Conservation (phyloP, 2,888 invertebrate genomes). For the Leucozona laternaria region DNA sequence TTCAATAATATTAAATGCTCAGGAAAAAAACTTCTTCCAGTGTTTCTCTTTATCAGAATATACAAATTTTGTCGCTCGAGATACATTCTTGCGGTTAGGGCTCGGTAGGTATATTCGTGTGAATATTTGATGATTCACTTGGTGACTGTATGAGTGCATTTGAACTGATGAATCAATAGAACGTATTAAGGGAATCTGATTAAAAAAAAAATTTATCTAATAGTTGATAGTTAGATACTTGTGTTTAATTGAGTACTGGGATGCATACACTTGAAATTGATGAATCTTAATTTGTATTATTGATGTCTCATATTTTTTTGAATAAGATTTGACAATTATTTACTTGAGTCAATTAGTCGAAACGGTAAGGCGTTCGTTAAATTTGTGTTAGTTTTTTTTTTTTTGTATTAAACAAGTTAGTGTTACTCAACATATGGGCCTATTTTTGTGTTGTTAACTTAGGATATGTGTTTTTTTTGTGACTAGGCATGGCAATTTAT, state of each 20-base stretch:
- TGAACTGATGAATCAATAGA: neutral
- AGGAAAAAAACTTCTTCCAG: too few species aligned
- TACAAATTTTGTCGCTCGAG: too few species aligned
- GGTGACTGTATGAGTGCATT: neutral
- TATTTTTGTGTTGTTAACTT: too few species aligned
- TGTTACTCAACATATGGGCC: too few species aligned
- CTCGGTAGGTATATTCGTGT: neutral
- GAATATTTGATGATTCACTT: neutral
- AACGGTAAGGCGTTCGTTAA: too few species aligned
- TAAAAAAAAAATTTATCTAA: neutral
- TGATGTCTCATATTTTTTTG: neutral
- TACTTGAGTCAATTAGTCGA: neutral
- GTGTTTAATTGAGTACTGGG: neutral
- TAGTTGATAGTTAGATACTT: neutral
- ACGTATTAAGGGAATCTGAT: neutral
- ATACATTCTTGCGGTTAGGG: too few species aligned
- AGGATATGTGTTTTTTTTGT: too few species aligned
- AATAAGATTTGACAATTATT: neutral
- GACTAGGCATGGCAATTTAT: too few species aligned
- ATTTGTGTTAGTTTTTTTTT: too few species aligned
- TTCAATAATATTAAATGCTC: too few species aligned
- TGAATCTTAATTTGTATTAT: conserved; percentile 6
- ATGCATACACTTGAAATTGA: neutral
- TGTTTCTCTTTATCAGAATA: too few species aligned
- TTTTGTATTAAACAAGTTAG: too few species aligned